These are phyloP conservation scores for Miniopterus natalensis DNA, from an alignment of 2,113 vertebrate species.

Conservation along the genomic window DNA sequence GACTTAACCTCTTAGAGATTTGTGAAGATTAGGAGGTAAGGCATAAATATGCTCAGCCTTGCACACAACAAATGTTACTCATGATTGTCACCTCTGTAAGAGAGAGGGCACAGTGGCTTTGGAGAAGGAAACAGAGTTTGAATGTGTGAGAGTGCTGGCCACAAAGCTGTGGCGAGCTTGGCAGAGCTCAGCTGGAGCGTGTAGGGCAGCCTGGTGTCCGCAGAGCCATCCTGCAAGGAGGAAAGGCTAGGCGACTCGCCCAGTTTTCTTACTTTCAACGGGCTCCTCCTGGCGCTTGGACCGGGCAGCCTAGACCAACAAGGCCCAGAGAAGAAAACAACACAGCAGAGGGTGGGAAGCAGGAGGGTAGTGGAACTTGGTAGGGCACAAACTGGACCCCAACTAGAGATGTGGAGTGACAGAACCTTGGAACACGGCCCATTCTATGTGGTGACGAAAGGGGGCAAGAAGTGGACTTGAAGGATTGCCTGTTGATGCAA, in stretches of 20 bases:
- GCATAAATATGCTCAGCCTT: not conserved
- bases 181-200: not conserved
- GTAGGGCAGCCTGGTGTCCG: rapidly evolving
- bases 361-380: not conserved
- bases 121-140: not conserved
- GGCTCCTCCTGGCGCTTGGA: not conserved
- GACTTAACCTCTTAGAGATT: not conserved
- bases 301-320: not conserved
- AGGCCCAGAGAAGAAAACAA: not conserved
- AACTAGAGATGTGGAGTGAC: not conserved
- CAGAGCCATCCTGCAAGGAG: not conserved
- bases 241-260: not conserved
- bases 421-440: not conserved
- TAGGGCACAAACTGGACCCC: not conserved
- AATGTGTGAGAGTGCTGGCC: not conserved
- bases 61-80: not conserved
- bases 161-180: not conserved
- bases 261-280: not conserved
- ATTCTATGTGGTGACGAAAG: not conserved
- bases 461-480: not conserved
- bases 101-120: not conserved
- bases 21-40: not conserved
- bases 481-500: not conserved
- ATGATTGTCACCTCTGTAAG: not conserved
- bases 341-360: no score